phyloP scores from a whole-genome alignment of 2,797 vertebrate species.

The Aldrovandia affinis region DNA sequence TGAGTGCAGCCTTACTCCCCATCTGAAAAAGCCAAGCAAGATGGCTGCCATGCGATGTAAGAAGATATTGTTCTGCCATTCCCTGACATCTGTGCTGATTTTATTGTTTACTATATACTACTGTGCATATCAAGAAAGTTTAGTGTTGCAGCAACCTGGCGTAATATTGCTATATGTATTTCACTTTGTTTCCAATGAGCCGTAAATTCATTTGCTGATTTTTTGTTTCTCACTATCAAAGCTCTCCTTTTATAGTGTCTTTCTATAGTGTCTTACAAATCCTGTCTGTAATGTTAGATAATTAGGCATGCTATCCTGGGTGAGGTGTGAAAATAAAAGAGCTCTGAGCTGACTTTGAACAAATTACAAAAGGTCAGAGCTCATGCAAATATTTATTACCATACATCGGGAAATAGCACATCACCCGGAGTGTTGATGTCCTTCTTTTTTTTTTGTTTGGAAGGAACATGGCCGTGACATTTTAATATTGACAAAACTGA shows the following conservation, averaged over 20 bases:
- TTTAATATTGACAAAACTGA: slow-evolving; percentile 72
- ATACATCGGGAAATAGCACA: slow-evolving; percentile 65
- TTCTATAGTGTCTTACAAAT: slow-evolving; percentile 28
- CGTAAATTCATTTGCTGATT: no score
- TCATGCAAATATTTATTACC: slow-evolving; percentile 66
- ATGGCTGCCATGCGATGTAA: no score
- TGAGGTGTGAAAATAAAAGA: slow-evolving; percentile 54
- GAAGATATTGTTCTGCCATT: no score
- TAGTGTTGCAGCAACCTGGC: no score
- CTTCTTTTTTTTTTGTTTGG: slow-evolving; percentile 51
- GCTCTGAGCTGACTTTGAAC: slow-evolving; percentile 61
- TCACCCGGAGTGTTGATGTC: slow-evolving; percentile 55
- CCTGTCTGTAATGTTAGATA: slow-evolving; percentile 32
- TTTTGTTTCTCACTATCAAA: no score
- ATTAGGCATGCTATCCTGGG: slow-evolving; percentile 54
- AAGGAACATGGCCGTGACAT: slow-evolving; percentile 60
- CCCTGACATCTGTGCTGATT: no score
- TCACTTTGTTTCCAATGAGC: no score
- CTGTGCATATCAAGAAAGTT: no score
- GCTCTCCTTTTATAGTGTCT: slow-evolving; percentile 37
- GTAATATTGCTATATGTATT: no score
- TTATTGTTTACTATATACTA: no score
- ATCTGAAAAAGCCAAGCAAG: no score
- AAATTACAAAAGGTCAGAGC: slow-evolving; percentile 57
- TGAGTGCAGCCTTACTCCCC: no score